Conservation (phyloP, 2,888 invertebrate genomes). For the Leucophenga maculata region DNA sequence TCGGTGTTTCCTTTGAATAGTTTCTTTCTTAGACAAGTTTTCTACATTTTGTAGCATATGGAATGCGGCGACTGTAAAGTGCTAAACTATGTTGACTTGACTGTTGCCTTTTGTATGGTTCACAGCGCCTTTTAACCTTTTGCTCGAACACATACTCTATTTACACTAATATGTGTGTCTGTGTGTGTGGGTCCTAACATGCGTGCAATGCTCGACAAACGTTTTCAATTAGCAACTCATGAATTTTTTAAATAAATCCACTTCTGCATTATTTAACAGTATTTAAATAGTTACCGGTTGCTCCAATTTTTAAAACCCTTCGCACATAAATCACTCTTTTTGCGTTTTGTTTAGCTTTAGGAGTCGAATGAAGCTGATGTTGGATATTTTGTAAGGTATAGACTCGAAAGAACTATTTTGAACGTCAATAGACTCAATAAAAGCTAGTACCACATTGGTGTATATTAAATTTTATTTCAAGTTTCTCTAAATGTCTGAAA, state of each 20-base stretch:
- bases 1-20: neutral
- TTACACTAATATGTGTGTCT: constrained; percentile 17
- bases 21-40: no score
- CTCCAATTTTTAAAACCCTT: neutral
- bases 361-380: constrained; percentile 48
- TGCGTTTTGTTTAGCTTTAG: no score
- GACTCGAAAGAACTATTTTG: no score
- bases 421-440: no score
- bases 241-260: constrained; percentile 61
- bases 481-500: no score
- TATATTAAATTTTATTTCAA: no score
- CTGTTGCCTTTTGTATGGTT: constrained; percentile 59
- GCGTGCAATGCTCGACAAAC: constrained; percentile 60
- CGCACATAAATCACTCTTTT: no score
- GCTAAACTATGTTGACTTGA: constrained; percentile 69
- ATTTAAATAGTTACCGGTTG: constrained; percentile 50
- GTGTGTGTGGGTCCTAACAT: constrained; percentile 34
- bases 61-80: constrained; percentile 49
- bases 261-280: constrained; percentile 63
- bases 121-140: constrained; percentile 55
- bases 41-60: no score
- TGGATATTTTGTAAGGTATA: no score
- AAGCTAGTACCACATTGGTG: no score
- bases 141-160: constrained; percentile 43
- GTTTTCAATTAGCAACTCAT: constrained; percentile 70